phyloP scores from a whole-genome alignment of 1,140 invertebrate genomes.

The Procambarus clarkii region DNA sequence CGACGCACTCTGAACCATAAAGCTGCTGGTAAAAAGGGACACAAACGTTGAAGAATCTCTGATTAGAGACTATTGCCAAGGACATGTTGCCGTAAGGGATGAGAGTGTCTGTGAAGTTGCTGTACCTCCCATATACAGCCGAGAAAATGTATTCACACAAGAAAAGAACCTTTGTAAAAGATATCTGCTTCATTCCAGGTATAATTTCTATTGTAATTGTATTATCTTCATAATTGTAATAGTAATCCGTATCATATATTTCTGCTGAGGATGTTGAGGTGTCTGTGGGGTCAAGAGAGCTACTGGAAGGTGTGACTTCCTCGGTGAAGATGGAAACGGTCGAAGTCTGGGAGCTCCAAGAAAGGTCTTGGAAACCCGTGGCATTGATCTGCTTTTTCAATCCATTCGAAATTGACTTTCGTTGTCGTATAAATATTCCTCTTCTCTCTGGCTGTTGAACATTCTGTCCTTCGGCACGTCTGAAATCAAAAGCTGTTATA shows the following conservation, averaged over 20 bases:
- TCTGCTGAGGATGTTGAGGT: background rate
- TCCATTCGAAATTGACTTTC: background rate
- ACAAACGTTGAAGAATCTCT: slow-evolving; percentile 20
- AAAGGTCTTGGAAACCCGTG: background rate
- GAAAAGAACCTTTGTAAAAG: slow-evolving; percentile 10
- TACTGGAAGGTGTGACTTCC: background rate
- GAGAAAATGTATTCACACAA: slow-evolving; percentile 36
- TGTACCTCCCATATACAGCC: background rate
- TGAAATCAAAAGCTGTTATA: too few relatives aligned
- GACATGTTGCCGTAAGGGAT: slow-evolving; percentile 16
- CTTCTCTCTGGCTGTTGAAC: background rate
- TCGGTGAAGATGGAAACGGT: background rate
- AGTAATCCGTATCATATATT: background rate
- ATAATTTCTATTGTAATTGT: background rate
- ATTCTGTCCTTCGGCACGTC: background rate
- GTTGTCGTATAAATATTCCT: background rate
- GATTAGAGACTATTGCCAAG: background rate
- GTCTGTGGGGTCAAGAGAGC: background rate
- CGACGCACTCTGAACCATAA: background rate
- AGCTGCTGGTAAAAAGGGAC: background rate
- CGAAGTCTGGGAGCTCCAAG: background rate
- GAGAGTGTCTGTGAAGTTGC: background rate
- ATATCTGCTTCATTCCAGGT: background rate
- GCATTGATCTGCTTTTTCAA: background rate
- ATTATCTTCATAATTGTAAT: background rate